Evolutionary conservation across 2,113 vertebrate genomes (phyloP).

Genomic region (Corythoichthys haematopterus): DNA sequence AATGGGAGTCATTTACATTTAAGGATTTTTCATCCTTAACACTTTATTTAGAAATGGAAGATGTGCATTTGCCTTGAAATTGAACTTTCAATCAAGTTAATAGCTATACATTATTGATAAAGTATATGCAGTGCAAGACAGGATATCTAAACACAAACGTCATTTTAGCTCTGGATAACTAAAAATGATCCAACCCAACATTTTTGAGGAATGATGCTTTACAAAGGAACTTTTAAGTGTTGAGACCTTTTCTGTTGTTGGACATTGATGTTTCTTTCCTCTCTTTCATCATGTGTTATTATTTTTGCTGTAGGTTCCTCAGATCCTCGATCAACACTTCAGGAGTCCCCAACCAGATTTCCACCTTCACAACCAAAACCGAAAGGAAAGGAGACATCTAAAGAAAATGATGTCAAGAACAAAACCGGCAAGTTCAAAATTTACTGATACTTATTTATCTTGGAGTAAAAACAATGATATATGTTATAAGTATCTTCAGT

Average conservation of each 20-base stretch:
- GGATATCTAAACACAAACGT: not conserved
- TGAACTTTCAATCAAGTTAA: slow-evolving; percentile 2
- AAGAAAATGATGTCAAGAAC: slow-evolving; percentile 30
- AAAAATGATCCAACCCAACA: not conserved
- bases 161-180: not conserved
- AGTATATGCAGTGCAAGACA: not conserved
- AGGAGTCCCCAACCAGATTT: slow-evolving; percentile 81
- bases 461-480: too few species aligned
- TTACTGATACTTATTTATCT: not conserved
- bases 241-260: not conserved
- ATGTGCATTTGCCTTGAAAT: not conserved
- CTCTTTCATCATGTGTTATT: not conserved
- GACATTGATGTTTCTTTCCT: not conserved
- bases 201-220: not conserved
- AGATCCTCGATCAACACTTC: slow-evolving; percentile 72
- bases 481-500: too few species aligned
- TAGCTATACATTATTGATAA: slow-evolving; percentile 1
- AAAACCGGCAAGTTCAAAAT: slow-evolving; percentile 22
- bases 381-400: slow-evolving; percentile 74
- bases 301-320: slow-evolving; percentile 76
- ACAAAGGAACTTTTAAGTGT: not conserved
- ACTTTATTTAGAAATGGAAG: not conserved
- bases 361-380: slow-evolving; percentile 79
- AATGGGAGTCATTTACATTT: not conserved
- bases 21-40: not conserved